These are phyloP conservation scores for Eupsittula cactorum DNA, from an alignment of 2,113 vertebrate genomes.

Conservation along the genomic window DNA sequence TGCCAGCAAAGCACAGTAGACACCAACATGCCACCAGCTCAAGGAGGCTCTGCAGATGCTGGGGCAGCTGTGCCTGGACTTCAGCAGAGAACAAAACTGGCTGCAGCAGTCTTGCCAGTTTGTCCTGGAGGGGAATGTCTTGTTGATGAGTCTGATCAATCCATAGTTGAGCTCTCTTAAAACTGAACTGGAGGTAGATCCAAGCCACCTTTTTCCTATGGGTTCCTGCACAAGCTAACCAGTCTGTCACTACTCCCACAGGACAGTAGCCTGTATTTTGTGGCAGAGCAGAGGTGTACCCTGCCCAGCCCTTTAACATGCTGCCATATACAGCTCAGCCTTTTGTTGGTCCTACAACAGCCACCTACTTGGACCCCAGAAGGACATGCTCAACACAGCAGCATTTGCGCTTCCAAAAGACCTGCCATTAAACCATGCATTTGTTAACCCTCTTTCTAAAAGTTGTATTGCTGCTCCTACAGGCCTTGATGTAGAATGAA, in stretches of 20 bases:
- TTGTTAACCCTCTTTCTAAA: background rate
- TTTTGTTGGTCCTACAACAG: background rate
- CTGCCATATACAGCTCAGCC: background rate
- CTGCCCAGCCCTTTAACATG: background rate
- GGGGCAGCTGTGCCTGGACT: background rate
- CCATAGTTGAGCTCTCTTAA: background rate
- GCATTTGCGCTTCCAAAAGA: background rate
- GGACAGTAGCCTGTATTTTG: background rate
- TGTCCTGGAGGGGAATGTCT: background rate
- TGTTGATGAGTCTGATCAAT: background rate
- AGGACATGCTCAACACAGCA: rapidly evolving
- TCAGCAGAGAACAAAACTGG: background rate
- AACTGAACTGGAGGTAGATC: background rate
- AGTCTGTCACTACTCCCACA: rapidly evolving
- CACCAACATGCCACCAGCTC: background rate
- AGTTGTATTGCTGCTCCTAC: background rate
- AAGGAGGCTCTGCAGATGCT: background rate
- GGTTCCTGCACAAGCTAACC: background rate
- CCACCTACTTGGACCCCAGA: rapidly evolving
- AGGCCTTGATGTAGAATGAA: background rate
- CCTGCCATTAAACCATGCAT: background rate
- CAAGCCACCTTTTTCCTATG: background rate
- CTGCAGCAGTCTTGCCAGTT: background rate
- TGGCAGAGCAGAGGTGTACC: background rate
- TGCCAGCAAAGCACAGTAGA: rapidly evolving